phyloP scores from a whole-genome alignment of 2,888 invertebrate genomes.

The Dyspetes luteomarginatus region DNA sequence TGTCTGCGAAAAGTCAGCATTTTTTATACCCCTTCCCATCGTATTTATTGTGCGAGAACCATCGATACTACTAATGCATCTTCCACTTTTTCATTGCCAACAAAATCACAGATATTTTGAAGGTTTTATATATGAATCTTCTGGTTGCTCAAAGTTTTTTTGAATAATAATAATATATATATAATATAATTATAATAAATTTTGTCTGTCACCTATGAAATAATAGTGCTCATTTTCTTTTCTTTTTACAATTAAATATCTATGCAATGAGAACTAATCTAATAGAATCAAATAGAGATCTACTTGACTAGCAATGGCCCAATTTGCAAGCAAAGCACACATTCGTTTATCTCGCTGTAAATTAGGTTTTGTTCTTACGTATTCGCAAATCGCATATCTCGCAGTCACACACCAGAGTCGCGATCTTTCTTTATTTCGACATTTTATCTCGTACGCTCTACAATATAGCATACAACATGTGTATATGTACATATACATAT shows the following conservation, averaged over 20 bases:
- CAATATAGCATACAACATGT: conserved; percentile 29
- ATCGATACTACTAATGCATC: conserved; percentile 68
- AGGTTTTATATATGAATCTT: conserved; percentile 12
- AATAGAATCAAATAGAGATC: no score
- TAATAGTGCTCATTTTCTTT: no score
- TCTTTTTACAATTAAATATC: no score
- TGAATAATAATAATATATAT: no score
- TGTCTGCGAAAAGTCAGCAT: conserved; percentile 6
- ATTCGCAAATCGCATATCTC: neutral
- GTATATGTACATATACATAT: conserved; percentile 12
- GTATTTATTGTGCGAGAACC: conserved; percentile 54
- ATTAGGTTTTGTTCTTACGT: no score
- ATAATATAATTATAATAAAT: no score
- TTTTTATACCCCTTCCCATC: conserved; percentile 35
- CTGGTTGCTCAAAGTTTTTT: neutral
- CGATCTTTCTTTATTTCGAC: conserved; percentile 43
- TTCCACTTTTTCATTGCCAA: conserved; percentile 55
- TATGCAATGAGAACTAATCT: no score
- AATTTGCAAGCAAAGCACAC: no score
- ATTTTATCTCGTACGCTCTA: conserved; percentile 26
- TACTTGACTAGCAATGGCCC: no score
- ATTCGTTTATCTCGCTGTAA: conserved; percentile 2
- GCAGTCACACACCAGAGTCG: conserved; percentile 9
- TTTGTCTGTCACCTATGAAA: no score
- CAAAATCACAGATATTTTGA: conserved; percentile 1